Evolutionary conservation across 2,797 vertebrate genomes (phyloP).

Genomic region (Octomys mimax): DNA sequence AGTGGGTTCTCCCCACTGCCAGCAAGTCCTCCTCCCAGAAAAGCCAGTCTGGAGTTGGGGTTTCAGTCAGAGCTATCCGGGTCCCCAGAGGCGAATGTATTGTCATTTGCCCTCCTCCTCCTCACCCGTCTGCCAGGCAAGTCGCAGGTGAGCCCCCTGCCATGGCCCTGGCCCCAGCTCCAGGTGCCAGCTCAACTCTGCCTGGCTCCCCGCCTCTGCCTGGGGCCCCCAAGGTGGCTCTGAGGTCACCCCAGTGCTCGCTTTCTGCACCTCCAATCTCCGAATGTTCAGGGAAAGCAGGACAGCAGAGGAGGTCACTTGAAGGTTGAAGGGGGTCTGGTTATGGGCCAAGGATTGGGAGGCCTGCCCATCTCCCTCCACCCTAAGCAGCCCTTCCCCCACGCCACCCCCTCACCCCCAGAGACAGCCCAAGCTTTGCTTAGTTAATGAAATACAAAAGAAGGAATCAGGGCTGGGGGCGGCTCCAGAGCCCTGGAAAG

Average conservation of each 20-base stretch:
- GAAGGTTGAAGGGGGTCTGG: slow-evolving; percentile 77
- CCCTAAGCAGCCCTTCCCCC: slow-evolving; percentile 41
- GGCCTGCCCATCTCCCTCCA: background rate
- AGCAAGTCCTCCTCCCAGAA: slow-evolving; percentile 69
- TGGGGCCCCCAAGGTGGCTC: slow-evolving; percentile 82
- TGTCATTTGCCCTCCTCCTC: slow-evolving; percentile 79
- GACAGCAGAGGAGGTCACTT: slow-evolving; percentile 73
- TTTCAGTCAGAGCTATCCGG: slow-evolving; percentile 71
- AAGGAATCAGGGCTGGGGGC: slow-evolving; percentile 60
- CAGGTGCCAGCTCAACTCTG: slow-evolving; percentile 71
- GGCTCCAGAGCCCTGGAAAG: slow-evolving; percentile 85
- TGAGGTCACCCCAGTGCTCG: slow-evolving; percentile 73
- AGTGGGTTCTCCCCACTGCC: slow-evolving; percentile 73
- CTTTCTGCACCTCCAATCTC: slow-evolving; percentile 28
- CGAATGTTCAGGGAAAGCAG: slow-evolving; percentile 28
- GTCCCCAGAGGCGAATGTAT: slow-evolving; percentile 79
- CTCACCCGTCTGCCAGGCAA: slow-evolving; percentile 79
- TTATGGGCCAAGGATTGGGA: slow-evolving; percentile 7
- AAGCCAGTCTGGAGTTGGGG: slow-evolving; percentile 74
- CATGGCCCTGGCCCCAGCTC: slow-evolving; percentile 69
- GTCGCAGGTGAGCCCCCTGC: slow-evolving; percentile 76
- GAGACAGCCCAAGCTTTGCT: slow-evolving; percentile 80
- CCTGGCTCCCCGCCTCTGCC: slow-evolving; percentile 69
- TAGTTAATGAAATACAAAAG: slow-evolving; percentile 86
- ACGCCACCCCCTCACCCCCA: slow-evolving; percentile 35